Percentiles rank a stretch among this genome's conserved stretches.
Evolutionary conservation across 2,888 invertebrate species (phyloP).

Genomic region (Pharmacophagus antenor): DNA sequence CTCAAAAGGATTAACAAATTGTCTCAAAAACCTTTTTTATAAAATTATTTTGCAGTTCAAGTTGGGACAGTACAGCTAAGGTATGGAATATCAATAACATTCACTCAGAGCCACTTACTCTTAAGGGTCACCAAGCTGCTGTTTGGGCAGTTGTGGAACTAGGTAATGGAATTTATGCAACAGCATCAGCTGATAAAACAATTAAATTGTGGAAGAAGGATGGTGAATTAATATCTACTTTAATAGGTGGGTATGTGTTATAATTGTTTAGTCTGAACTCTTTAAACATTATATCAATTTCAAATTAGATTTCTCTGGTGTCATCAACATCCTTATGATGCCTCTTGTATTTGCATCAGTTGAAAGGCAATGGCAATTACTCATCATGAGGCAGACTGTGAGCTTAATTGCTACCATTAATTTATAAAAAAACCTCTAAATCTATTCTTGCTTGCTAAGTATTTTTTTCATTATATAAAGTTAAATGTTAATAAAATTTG

Average conservation of each 20-base stretch:
- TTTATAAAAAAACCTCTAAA: too few species aligned
- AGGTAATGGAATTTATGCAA: conserved; percentile 82
- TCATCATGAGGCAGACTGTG: too few species aligned
- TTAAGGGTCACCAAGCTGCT: conserved; percentile 89
- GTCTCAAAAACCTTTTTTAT: neutral
- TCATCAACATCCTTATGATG: too few species aligned
- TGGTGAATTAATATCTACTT: conserved; percentile 83
- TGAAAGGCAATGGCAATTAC: too few species aligned
- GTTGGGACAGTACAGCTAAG: conserved; percentile 95
- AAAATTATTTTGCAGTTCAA: conserved; percentile 83
- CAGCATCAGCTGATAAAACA: conserved; percentile 96
- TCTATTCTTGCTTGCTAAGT: too few species aligned
- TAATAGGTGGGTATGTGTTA: conserved; percentile 46
- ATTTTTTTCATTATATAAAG: too few species aligned
- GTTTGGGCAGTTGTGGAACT: conserved; percentile 90
- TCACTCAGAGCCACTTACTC: conserved; percentile 74
- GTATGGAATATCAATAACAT: conserved; percentile 86
- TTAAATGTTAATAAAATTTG: too few species aligned
- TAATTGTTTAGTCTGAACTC: too few species aligned
- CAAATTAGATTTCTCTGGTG: too few species aligned
- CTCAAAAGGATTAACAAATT: neutral
- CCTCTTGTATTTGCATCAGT: too few species aligned
- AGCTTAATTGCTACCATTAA: too few species aligned
- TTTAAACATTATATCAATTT: too few species aligned
- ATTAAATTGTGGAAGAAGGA: conserved; percentile 90